These are phyloP conservation scores for Eufriesea mexicana DNA, from an alignment of 1,140 invertebrate genomes.

Conservation along the genomic window DNA sequence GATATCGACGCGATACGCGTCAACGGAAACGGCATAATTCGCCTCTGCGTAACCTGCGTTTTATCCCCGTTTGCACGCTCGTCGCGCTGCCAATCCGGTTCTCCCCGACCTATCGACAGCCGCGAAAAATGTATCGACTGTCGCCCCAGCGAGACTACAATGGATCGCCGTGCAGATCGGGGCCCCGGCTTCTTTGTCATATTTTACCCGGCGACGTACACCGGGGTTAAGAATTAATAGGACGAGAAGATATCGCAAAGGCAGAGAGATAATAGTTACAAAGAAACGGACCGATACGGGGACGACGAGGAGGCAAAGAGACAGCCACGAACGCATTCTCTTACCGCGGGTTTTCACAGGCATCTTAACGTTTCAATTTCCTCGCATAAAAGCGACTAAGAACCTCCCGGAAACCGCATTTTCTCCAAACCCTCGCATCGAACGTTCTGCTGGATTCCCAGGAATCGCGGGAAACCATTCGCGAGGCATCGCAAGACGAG, in stretches of 20 bases:
- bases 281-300: background rate
- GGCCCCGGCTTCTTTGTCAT: background rate
- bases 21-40: constrained; percentile 47
- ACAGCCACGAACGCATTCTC: background rate
- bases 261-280: background rate
- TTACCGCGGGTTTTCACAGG: background rate
- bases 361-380: constrained; percentile 8
- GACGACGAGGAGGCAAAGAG: background rate
- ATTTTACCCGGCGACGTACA: background rate
- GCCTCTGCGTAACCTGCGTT: background rate
- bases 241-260: background rate
- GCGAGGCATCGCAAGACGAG: background rate
- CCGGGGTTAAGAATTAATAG: constrained; percentile 22
- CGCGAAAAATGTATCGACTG: background rate
- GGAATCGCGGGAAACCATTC: constrained; percentile 2
- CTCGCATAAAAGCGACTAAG: background rate
- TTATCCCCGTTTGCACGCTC: background rate
- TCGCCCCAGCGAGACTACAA: background rate
- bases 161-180: background rate
- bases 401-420: background rate
- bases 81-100: background rate
- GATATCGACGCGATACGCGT: constrained; percentile 28
- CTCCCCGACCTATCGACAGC: background rate
- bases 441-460: constrained; percentile 28
- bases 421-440: background rate